Percentiles rank a stretch among this genome's conserved stretches.
Conservation (phyloP, 2,797 vertebrate genomes). For the Thalassophryne amazonica region DNA sequence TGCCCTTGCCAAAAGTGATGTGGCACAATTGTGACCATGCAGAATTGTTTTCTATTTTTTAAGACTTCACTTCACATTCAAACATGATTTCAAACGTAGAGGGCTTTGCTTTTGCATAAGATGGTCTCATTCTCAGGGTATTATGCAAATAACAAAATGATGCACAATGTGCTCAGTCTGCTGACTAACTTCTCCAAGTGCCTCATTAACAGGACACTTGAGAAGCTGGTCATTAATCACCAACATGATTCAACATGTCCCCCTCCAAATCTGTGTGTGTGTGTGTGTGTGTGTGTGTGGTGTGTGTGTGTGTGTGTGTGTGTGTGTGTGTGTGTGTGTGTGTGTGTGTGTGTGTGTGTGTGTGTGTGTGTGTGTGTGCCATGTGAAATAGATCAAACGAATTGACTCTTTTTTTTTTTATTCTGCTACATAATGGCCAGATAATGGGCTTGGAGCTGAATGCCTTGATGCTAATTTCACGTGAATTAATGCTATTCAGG, state of each 20-base stretch:
- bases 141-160: too few species aligned
- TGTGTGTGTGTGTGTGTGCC: too few species aligned
- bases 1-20: slow-evolving; percentile 47
- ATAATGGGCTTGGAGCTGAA: slow-evolving; percentile 68
- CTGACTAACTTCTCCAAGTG: slow-evolving; percentile 44
- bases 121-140: not conserved
- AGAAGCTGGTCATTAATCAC: slow-evolving; percentile 61
- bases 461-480: slow-evolving; percentile 69
- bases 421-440: slow-evolving; percentile 59
- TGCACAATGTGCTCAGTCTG: not conserved
- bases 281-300: too few species aligned
- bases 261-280: slow-evolving; percentile 39
- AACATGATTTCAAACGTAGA: not conserved
- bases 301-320: too few species aligned
- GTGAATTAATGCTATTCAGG: slow-evolving; percentile 73
- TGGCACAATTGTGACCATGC: too few species aligned
- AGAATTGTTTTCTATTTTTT: slow-evolving; percentile 9
- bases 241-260: slow-evolving; percentile 45
- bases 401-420: slow-evolving; percentile 58
- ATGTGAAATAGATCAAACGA: slow-evolving; percentile 65
- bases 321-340: too few species aligned
- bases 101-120: not conserved
- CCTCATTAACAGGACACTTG: slow-evolving; percentile 41
- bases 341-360: too few species aligned
- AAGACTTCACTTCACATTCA: not conserved